Evolutionary conservation across 2,797 vertebrate species (phyloP).

Genomic region (Onychomys torridus): DNA sequence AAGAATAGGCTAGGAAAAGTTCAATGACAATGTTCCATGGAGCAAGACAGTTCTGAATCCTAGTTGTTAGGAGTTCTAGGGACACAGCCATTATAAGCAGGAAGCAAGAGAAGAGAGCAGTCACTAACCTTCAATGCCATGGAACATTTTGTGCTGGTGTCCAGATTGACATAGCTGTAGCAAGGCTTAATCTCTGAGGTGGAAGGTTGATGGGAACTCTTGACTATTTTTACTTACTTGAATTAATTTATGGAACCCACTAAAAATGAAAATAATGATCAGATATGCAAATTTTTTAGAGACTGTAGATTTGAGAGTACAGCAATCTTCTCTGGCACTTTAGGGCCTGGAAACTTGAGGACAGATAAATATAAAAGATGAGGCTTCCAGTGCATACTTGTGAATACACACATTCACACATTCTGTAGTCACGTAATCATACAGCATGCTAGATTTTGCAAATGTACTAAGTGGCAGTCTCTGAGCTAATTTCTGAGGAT

Average conservation of each 20-base stretch:
- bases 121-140: not conserved
- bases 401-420: not conserved
- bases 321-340: not conserved
- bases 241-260: not conserved
- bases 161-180: not conserved
- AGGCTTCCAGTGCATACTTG: not conserved
- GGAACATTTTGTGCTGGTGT: not conserved
- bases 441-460: not conserved
- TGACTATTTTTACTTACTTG: not conserved
- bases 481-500: not conserved
- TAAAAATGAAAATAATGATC: not conserved
- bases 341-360: not conserved
- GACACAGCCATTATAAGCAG: not conserved
- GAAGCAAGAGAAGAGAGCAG: not conserved
- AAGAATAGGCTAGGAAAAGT: not conserved
- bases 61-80: fast-evolving
- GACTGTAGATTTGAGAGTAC: not conserved
- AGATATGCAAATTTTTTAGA: not conserved
- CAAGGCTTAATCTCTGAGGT: not conserved
- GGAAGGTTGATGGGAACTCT: not conserved
- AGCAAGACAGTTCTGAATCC: not conserved
- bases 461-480: not conserved
- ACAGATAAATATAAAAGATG: not conserved
- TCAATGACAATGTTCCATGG: fast-evolving
- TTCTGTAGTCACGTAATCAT: not conserved